phyloP scores from a whole-genome alignment of 2,113 vertebrate genomes.

The Oncorhynchus nerka region DNA sequence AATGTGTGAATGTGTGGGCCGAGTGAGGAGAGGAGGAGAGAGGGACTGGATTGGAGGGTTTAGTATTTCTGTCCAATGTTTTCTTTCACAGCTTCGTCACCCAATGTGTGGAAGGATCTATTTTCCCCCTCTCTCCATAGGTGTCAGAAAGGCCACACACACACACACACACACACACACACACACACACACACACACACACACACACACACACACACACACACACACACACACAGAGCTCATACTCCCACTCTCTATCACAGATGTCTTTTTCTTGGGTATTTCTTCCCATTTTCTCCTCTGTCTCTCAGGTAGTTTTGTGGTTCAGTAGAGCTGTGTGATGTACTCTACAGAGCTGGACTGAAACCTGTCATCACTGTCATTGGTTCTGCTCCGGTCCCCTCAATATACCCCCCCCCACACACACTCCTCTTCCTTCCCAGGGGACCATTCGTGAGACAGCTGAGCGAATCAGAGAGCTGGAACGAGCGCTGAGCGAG shows the following conservation, averaged over 20 bases:
- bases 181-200: slow-evolving; percentile 15
- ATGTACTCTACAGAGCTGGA: too few relatives aligned
- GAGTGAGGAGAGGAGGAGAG: neutral
- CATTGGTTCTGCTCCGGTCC: neutral
- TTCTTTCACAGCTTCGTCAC: slow-evolving; percentile 69
- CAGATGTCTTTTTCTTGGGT: neutral
- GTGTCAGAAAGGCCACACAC: slow-evolving; percentile 65
- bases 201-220: slow-evolving; percentile 22
- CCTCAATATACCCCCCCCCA: slow-evolving; percentile 15
- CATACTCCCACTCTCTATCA: slow-evolving; percentile 11
- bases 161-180: slow-evolving; percentile 13
- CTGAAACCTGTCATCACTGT: neutral
- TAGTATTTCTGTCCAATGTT: slow-evolving; percentile 69
- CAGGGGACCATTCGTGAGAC: slow-evolving; percentile 68
- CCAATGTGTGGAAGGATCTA: slow-evolving; percentile 55
- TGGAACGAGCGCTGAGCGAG: slow-evolving; percentile 72
- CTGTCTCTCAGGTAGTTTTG: slow-evolving; percentile 1
- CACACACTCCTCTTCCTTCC: slow-evolving; percentile 50
- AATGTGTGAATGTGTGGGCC: slow-evolving; percentile 1
- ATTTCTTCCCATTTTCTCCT: neutral
- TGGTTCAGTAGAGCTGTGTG: too few relatives aligned
- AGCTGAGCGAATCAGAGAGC: slow-evolving; percentile 64
- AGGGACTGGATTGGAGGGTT: slow-evolving; percentile 44
- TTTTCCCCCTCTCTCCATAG: slow-evolving; percentile 55
- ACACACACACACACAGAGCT: slow-evolving; percentile 52